Percentiles rank a stretch among this genome's conserved stretches.
These are phyloP conservation scores for Pomatostomus ruficeps DNA, from an alignment of 2,113 vertebrate species.

Conservation along the genomic window DNA sequence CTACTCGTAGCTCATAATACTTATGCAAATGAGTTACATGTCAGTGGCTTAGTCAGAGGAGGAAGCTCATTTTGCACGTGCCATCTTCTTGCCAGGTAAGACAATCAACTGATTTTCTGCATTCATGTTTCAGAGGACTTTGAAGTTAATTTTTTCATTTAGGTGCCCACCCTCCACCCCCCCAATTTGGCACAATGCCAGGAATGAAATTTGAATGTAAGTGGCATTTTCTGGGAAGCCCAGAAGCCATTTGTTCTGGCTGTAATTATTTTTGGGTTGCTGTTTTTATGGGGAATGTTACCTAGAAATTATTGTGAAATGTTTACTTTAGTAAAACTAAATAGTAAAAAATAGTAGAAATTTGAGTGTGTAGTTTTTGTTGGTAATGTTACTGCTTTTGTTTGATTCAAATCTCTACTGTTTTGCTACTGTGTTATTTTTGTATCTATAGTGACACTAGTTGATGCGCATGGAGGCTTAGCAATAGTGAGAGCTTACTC, in stretches of 20 bases:
- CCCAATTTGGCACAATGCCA: background rate
- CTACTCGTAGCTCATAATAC: slow-evolving; percentile 51
- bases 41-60: slow-evolving; percentile 59
- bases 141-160: background rate
- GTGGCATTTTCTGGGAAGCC: background rate
- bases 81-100: slow-evolving; percentile 69
- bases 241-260: background rate
- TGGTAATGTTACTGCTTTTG: background rate
- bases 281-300: background rate
- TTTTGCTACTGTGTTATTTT: background rate
- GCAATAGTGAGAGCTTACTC: background rate
- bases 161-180: background rate
- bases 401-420: background rate
- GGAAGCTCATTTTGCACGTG: slow-evolving; percentile 61
- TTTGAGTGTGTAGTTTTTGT: background rate
- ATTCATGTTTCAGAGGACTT: background rate
- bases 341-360: background rate
- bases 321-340: background rate
- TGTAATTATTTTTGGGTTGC: background rate
- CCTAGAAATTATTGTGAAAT: background rate
- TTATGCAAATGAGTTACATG: slow-evolving; percentile 62
- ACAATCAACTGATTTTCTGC: slow-evolving; percentile 24
- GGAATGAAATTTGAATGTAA: background rate
- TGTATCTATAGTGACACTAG: slow-evolving; percentile 25
- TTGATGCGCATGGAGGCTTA: slow-evolving; percentile 17